These are phyloP conservation scores for Ptyas mucosa DNA, from an alignment of 2,113 vertebrate genomes.

Conservation along the genomic window DNA sequence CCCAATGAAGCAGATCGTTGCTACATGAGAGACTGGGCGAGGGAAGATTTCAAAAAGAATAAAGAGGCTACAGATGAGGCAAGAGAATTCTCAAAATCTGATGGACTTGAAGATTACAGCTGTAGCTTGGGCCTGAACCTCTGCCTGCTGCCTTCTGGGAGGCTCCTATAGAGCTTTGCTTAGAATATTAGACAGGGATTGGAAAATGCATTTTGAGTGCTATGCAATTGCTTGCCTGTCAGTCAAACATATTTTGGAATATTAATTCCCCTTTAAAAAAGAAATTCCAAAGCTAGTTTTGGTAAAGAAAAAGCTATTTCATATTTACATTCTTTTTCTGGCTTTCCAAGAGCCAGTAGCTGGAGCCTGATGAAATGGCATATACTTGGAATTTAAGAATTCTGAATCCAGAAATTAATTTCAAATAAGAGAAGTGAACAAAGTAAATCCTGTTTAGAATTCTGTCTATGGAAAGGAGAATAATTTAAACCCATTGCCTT, in stretches of 20 bases:
- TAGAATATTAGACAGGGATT: not conserved
- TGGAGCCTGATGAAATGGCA: not conserved
- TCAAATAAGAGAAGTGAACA: not conserved
- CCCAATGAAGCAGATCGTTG: constrained; percentile 76
- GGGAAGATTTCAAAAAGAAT: constrained; percentile 88
- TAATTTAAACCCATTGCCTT: not conserved
- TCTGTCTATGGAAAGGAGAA: not conserved
- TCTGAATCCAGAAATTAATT: not conserved
- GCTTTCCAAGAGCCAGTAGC: not conserved
- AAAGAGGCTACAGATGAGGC: constrained; percentile 83
- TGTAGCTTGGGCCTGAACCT: accelerated
- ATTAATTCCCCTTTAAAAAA: not conserved
- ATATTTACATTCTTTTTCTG: not conserved
- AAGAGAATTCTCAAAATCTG: not conserved
- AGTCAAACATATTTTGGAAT: not conserved
- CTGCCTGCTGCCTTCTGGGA: not conserved
- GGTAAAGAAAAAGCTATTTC: not conserved
- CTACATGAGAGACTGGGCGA: constrained; percentile 83
- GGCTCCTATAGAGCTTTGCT: accelerated
- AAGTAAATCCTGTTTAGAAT: not conserved
- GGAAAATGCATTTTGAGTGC: accelerated
- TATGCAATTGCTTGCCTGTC: not conserved
- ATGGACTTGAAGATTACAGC: accelerated
- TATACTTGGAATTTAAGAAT: not conserved
- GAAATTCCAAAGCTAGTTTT: not conserved